Conservation (phyloP, 1,140 invertebrate species). For the Melanaphis sacchari region DNA sequence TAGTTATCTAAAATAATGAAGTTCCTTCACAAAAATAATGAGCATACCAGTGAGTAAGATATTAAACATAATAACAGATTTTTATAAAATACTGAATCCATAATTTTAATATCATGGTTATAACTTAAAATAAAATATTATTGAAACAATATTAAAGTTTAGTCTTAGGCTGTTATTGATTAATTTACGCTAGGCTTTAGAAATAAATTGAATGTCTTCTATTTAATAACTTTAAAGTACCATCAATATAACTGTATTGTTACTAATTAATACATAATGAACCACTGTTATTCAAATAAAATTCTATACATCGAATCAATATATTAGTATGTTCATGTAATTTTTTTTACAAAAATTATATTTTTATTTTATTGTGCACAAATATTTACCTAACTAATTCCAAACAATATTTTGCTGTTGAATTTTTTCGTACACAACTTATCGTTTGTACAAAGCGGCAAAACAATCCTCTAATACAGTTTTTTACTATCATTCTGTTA, state of each 20-base stretch:
- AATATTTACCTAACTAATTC: slow-evolving; percentile 58
- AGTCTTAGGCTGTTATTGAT: neutral
- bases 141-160: neutral
- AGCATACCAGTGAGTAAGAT: no score
- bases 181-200: no score
- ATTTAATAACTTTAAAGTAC: neutral
- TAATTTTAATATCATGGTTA: neutral
- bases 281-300: neutral
- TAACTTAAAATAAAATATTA: neutral
- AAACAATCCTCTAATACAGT: neutral
- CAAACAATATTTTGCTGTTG: slow-evolving; percentile 55
- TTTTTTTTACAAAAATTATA: no score
- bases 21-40: no score
- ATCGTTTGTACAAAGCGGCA: neutral
- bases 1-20: no score
- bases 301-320: neutral
- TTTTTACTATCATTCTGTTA: neutral
- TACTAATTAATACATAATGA: neutral
- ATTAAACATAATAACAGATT: neutral
- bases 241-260: neutral
- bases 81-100: neutral
- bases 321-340: neutral
- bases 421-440: slow-evolving; percentile 17
- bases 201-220: neutral
- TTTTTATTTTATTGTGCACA: no score